A percentile compares a stretch with the other conserved stretches of the same genome.
Evolutionary conservation across 2,797 vertebrate species (phyloP).

Genomic region (Remorina albescens): DNA sequence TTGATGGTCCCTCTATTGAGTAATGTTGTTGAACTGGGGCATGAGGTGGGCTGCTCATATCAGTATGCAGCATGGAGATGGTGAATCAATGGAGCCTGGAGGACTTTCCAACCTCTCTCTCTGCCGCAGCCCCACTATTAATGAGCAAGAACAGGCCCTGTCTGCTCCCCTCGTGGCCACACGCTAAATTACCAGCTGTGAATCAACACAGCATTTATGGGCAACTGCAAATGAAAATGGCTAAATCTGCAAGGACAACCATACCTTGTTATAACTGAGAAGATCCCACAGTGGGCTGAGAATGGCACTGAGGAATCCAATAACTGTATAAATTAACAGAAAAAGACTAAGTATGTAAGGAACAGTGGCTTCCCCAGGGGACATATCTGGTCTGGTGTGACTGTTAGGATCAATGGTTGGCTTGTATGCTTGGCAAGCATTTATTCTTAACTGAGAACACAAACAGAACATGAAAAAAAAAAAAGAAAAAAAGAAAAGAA

Average conservation of each 20-base stretch:
- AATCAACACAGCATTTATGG: slow-evolving; percentile 91
- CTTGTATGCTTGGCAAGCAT: slow-evolving; percentile 80
- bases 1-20: slow-evolving; percentile 24
- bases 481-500: no score
- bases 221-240: slow-evolving; percentile 88
- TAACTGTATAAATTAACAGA: slow-evolving; percentile 48
- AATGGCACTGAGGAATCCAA: slow-evolving; percentile 51
- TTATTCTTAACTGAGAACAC: slow-evolving; percentile 73
- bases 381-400: slow-evolving; percentile 52
- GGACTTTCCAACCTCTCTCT: slow-evolving; percentile 79
- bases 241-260: slow-evolving; percentile 89
- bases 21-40: slow-evolving; percentile 56
- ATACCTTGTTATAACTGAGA: slow-evolving; percentile 85
- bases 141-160: slow-evolving; percentile 80
- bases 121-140: slow-evolving; percentile 81
- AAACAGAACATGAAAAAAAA: neutral
- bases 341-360: slow-evolving; percentile 31
- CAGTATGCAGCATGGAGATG: slow-evolving; percentile 74
- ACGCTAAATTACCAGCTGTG: slow-evolving; percentile 87
- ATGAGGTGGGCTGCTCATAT: slow-evolving; percentile 65
- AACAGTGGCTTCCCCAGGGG: slow-evolving; percentile 43
- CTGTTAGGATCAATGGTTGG: slow-evolving; percentile 84
- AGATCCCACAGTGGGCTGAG: slow-evolving; percentile 41
- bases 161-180: slow-evolving; percentile 72
- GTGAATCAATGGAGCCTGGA: slow-evolving; percentile 83